Evolutionary conservation across 2,113 vertebrate genomes (phyloP).

Genomic region (Vidua chalybeata): DNA sequence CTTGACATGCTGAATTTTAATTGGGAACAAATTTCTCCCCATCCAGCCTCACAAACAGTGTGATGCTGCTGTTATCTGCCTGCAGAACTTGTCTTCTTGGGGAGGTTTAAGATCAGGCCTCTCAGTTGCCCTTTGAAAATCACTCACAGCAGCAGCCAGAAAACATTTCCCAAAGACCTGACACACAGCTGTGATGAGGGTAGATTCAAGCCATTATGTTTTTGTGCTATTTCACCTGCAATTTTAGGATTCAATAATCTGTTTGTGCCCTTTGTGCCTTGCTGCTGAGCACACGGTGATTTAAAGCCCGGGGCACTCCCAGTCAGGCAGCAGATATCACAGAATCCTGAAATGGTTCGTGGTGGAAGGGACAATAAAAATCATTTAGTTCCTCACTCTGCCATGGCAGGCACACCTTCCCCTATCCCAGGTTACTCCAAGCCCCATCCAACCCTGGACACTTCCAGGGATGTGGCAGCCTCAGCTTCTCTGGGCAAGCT

Average conservation of each 20-base stretch:
- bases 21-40: slow-evolving; percentile 10
- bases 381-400: background rate
- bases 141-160: background rate
- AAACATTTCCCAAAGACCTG: background rate
- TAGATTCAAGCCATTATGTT: background rate
- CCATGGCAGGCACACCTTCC: background rate
- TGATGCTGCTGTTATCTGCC: background rate
- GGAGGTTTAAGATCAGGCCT: background rate
- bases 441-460: fast-evolving
- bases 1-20: slow-evolving; percentile 10
- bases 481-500: background rate
- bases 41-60: background rate
- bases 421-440: fast-evolving
- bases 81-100: background rate
- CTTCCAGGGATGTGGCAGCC: background rate
- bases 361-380: background rate
- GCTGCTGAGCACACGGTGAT: fast-evolving
- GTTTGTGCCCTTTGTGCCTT: background rate
- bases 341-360: background rate
- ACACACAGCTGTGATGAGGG: background rate
- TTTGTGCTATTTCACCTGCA: background rate
- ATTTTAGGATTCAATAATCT: background rate
- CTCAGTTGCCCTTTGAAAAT: background rate
- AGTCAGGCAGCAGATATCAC: background rate
- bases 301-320: fast-evolving